Evolutionary conservation across 2,113 vertebrate species (phyloP).

Genomic region (Poeciliopsis turrubarensis): DNA sequence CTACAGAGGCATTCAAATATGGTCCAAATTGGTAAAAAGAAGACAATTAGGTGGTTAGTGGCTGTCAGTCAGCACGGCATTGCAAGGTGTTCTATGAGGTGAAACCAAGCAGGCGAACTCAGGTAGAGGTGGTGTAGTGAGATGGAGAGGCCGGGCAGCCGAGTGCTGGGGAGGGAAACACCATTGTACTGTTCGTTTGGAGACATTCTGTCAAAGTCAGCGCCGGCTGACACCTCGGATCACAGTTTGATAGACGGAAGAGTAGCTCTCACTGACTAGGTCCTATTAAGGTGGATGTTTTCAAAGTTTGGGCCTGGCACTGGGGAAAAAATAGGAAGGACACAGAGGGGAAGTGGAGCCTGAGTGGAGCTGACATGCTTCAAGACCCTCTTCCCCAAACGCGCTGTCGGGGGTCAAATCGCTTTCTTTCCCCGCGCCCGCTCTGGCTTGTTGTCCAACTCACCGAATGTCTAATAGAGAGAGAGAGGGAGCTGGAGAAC

Average conservation of each 20-base stretch:
- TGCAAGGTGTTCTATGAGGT: conserved; percentile 71
- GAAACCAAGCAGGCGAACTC: conserved; percentile 72
- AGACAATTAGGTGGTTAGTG: conserved; percentile 68
- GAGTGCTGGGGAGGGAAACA: conserved; percentile 71
- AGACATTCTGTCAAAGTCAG: conserved; percentile 80
- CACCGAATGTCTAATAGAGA: conserved; percentile 67
- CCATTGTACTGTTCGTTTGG: conserved; percentile 75
- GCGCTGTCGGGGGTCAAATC: conserved; percentile 75
- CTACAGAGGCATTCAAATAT: conserved; percentile 23
- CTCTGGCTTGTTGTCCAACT: conserved; percentile 70
- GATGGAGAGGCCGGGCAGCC: conserved; percentile 68
- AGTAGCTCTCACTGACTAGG: conserved; percentile 75
- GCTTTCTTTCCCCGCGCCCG: conserved; percentile 63
- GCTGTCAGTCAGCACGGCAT: conserved; percentile 73
- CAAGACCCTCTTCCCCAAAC: conserved; percentile 76
- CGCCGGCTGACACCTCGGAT: conserved; percentile 76
- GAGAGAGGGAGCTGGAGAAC: conserved; percentile 45
- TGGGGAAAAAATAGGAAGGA: conserved; percentile 84
- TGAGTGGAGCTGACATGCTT: conserved; percentile 81
- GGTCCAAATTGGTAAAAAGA: conserved; percentile 60
- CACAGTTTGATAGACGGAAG: conserved; percentile 81
- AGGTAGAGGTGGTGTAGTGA: conserved; percentile 66
- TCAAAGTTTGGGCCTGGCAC: conserved; percentile 78
- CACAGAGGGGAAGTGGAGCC: conserved; percentile 81
- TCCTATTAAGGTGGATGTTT: conserved; percentile 84